Percentiles rank a stretch among this genome's conserved stretches.
These are phyloP conservation scores for Aurelia aurita complex sp. Pacific DNA, from an alignment of 30 jellyfish, hydroid and myxozoan species.

Conservation along the genomic window DNA sequence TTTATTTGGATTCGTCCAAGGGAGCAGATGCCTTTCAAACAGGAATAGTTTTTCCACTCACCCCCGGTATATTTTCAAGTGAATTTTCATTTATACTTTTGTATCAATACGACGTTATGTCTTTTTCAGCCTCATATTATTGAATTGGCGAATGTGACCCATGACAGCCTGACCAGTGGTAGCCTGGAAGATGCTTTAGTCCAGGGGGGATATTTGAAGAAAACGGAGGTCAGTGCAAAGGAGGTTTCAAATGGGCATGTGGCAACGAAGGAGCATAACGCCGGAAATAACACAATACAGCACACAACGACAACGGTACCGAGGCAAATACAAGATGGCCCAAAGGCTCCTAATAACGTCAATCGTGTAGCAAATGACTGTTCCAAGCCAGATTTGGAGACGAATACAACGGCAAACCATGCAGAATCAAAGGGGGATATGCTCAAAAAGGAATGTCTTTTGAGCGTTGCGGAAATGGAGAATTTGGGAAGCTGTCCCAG, in stretches of 20 bases:
- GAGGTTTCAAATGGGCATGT: not conserved
- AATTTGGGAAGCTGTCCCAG: constrained; percentile 1
- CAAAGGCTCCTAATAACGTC: not conserved
- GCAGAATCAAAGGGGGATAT: not conserved
- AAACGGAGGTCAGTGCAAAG: not conserved
- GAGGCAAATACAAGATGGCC: not conserved
- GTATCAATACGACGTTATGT: not conserved
- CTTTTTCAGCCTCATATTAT: constrained; percentile 43
- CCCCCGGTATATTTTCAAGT: too few species aligned
- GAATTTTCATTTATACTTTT: too few species aligned
- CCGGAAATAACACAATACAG: not conserved
- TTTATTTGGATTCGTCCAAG: too few species aligned
- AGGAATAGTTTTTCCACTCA: too few species aligned
- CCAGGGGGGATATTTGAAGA: constrained; percentile 11
- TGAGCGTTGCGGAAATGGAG: constrained; percentile 7
- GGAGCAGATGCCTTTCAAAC: too few species aligned
- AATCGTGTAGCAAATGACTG: not conserved
- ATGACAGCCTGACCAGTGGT: not conserved
- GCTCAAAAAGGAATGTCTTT: not conserved
- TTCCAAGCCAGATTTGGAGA: not conserved
- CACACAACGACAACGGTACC: not conserved
- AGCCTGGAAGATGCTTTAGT: constrained; percentile 29
- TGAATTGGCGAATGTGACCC: constrained; percentile 16
- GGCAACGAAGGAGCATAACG: not conserved
- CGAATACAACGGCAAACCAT: not conserved